Evolutionary conservation across 2,888 invertebrate species (phyloP).

Genomic region (Xanthorhoe spadicearia): DNA sequence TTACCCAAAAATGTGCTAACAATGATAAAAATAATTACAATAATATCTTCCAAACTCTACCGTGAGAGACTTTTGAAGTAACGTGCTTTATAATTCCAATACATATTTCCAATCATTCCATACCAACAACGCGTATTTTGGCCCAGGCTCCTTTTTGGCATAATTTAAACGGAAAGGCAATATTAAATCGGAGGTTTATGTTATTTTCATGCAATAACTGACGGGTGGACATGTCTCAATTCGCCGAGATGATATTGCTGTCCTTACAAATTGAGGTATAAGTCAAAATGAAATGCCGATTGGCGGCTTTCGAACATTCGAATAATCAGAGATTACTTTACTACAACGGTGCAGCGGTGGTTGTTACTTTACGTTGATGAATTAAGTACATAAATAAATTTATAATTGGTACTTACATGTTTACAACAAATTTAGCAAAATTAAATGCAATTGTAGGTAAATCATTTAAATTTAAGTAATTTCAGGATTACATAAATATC

Average conservation of each 20-base stretch:
- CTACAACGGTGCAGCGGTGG: neutral
- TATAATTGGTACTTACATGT: too few species aligned
- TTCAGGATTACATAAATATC: too few species aligned
- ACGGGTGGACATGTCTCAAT: constrained; percentile 64
- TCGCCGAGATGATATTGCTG: constrained; percentile 59
- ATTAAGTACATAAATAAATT: neutral
- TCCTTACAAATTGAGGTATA: constrained; percentile 60
- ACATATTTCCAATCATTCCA: neutral
- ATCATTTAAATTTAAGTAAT: too few species aligned
- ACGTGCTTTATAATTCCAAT: neutral
- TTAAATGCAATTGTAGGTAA: too few species aligned
- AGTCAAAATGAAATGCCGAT: constrained; percentile 45
- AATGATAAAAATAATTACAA: too few species aligned
- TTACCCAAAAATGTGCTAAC: too few species aligned
- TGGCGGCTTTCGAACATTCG: constrained; percentile 53
- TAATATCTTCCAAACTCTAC: neutral
- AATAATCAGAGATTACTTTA: constrained; percentile 29
- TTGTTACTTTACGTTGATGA: neutral
- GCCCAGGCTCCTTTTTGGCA: constrained; percentile 26
- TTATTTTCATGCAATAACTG: constrained; percentile 55
- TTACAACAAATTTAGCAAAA: too few species aligned
- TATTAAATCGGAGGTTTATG: constrained; percentile 62
- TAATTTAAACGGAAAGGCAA: constrained; percentile 61
- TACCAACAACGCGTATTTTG: neutral
- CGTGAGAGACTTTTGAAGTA: neutral